Conservation (phyloP, 2,113 vertebrate species). For the Galemys pyrenaicus region DNA sequence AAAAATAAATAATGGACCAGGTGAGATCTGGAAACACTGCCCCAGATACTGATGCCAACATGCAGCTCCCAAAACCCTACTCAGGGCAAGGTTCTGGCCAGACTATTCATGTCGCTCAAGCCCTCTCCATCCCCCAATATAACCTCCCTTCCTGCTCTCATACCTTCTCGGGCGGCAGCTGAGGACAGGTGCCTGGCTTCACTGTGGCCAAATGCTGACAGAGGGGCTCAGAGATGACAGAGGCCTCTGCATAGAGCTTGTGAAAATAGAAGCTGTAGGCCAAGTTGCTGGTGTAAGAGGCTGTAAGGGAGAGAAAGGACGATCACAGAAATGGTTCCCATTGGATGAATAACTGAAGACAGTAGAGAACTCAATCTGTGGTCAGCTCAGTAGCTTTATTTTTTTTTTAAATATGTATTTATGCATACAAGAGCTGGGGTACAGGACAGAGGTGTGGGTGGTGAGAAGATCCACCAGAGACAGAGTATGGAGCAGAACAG, state of each 20-base stretch:
- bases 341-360: background rate
- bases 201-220: conserved; percentile 82
- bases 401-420: no score
- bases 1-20: background rate
- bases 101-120: background rate
- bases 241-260: conserved; percentile 87
- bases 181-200: conserved; percentile 67
- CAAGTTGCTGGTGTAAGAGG: conserved; percentile 87
- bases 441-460: no score
- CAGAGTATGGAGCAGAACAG: no score
- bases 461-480: no score
- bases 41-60: background rate
- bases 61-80: background rate
- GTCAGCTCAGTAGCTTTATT: background rate
- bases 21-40: background rate
- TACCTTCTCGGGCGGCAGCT: conserved; percentile 89
- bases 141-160: background rate
- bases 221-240: conserved; percentile 85
- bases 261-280: conserved; percentile 90
- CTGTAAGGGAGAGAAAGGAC: conserved; percentile 78
- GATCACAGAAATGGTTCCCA: background rate
- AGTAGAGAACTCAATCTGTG: background rate
- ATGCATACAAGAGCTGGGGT: no score
- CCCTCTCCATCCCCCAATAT: no score
- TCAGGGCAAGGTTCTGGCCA: background rate